Evolutionary conservation across 1,140 invertebrate species (phyloP).

Genomic region (Chrysomallon squamiferum): DNA sequence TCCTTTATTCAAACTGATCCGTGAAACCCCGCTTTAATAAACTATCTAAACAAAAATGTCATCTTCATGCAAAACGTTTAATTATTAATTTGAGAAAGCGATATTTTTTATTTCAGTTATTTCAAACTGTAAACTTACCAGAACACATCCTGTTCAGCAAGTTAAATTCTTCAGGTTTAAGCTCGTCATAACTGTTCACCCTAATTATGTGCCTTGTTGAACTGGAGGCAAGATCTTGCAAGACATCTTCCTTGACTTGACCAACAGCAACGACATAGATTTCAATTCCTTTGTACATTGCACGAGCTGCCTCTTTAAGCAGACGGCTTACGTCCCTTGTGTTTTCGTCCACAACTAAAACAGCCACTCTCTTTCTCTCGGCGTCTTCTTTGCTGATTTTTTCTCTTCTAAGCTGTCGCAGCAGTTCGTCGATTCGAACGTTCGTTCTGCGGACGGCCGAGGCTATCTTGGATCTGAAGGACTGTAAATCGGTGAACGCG

Average conservation of each 20-base stretch:
- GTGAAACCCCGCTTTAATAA: no score
- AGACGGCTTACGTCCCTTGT: background rate
- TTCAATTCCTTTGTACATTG: background rate
- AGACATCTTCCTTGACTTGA: background rate
- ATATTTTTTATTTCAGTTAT: no score
- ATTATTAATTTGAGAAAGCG: no score
- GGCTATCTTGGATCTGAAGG: background rate
- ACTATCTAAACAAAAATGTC: no score
- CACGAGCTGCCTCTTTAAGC: background rate
- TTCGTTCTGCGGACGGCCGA: background rate
- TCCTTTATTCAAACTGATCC: no score
- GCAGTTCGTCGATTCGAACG: background rate
- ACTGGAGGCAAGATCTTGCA: background rate
- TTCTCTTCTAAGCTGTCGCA: background rate
- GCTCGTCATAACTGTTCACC: background rate
- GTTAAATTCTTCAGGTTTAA: background rate
- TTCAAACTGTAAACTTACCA: background rate
- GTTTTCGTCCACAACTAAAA: background rate
- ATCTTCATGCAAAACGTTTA: no score
- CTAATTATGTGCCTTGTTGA: background rate
- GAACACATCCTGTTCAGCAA: background rate
- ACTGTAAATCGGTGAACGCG: background rate
- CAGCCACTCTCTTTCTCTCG: background rate
- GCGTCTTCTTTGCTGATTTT: background rate
- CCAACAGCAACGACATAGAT: background rate